Evolutionary conservation across 2,113 vertebrate species (phyloP).

Genomic region (Microtus richardsoni): DNA sequence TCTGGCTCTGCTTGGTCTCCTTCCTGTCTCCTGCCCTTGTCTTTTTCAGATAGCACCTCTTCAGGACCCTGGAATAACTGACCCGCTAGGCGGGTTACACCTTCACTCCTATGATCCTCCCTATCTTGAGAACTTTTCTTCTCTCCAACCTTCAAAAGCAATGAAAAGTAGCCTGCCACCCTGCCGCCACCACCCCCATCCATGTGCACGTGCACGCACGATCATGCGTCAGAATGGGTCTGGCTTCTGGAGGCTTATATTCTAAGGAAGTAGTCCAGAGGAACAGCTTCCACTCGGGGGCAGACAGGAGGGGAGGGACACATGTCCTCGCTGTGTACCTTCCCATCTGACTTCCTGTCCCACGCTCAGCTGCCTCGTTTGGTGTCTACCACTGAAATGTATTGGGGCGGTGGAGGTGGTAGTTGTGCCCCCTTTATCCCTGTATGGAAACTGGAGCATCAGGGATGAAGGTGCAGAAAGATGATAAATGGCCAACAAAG

Average conservation of each 20-base stretch:
- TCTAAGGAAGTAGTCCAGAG: neutral
- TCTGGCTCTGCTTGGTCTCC: too few species aligned
- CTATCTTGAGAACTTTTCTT: neutral
- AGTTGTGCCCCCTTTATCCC: neutral
- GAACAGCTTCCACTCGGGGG: neutral
- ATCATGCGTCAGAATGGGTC: neutral
- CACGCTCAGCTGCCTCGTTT: neutral
- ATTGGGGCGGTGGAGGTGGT: neutral
- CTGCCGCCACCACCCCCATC: neutral
- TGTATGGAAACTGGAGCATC: slow-evolving; percentile 2
- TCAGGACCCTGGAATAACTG: too few species aligned
- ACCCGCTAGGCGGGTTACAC: too few species aligned
- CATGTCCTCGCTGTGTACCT: neutral
- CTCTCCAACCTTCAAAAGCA: neutral
- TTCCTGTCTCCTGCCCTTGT: too few species aligned
- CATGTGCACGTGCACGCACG: neutral
- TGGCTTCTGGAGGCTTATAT: neutral
- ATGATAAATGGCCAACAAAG: slow-evolving; percentile 55
- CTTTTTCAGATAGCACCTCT: too few species aligned
- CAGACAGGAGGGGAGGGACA: rapidly evolving
- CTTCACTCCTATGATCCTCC: neutral
- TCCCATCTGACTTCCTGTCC: neutral
- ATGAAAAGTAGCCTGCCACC: neutral
- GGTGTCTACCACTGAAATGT: neutral
- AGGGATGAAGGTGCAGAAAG: slow-evolving; percentile 40